Base-by-base conservation (phyloP, 2,888 invertebrate species). In the Sphaerophoria taeniata region DNA sequence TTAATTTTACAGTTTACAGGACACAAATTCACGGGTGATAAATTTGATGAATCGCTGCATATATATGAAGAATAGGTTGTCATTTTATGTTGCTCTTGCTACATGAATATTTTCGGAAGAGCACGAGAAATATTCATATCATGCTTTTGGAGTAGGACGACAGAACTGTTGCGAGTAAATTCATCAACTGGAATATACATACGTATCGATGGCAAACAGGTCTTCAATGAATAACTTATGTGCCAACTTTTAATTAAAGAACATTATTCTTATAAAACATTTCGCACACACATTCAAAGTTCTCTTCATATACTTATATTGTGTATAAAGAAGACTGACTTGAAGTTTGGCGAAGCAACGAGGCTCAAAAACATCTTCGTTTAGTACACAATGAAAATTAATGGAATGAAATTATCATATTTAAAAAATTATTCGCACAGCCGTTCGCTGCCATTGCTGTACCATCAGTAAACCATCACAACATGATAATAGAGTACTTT, bases 181-280 rank as follows among this genome's bases (percentile, higher is more conserved):
- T 49, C 49, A 49, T 34, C 34, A 14, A 65, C 4, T 49, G 47
- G 63, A 47, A n/a, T n/a, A n/a, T n/a, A n/a, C n/a, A 67, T 51
- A 31, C 47, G 47, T 47, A 53, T 53, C 16, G 53, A 69, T 14
- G 56, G 56, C 70, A 70, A 70, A 70, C 70, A 70, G 70, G 70
- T 70, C 70, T 55, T 45, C 70, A 70, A 70, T 70, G 56, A 70
- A 70, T 70, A 56, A 70, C 45, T 85, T 73, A 81, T 77, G 81
- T 80, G 81, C 81, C 85, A 76, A 81, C 85, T 85, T 85, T 85
- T 85, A 81, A 85, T 81, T 85, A 85, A 70, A 76, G 85, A 65
- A 81, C 85, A 85, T 85, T 85, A 85, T 73, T 81, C 81, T 85
- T 81, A 85, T 77, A 73, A 73, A 69, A 81, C 73, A 81, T 81